Evolutionary conservation across 2,888 invertebrate species (phyloP).

Genomic region (Brachypalpus laphriformis): DNA sequence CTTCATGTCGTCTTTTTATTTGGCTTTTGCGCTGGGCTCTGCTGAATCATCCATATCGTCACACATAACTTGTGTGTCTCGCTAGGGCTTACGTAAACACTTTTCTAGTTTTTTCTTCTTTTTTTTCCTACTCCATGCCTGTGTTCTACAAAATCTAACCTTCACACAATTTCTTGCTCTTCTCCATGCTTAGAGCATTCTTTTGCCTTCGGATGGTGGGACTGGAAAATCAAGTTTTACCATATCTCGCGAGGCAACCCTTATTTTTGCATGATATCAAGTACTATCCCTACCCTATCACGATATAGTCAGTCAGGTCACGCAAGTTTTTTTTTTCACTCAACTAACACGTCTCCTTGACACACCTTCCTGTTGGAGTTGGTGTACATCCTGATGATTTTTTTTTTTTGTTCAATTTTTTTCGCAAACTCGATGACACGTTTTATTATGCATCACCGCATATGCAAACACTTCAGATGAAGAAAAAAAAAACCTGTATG

Average conservation of each 20-base stretch:
- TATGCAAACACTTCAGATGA: slow-evolving; percentile 56
- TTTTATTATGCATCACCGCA: slow-evolving; percentile 59
- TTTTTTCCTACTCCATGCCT: too few relatives aligned
- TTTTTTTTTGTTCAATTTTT: not conserved
- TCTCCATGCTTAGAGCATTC: not conserved
- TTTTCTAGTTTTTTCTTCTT: slow-evolving; percentile 50
- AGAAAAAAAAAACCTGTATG: slow-evolving; percentile 25
- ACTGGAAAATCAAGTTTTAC: slow-evolving; percentile 64
- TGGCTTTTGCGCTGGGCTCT: not conserved
- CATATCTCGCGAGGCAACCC: slow-evolving; percentile 53
- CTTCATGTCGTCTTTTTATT: slow-evolving; percentile 61
- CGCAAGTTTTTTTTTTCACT: slow-evolving; percentile 55
- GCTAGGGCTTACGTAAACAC: slow-evolving; percentile 62
- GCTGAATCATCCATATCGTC: slow-evolving; percentile 64
- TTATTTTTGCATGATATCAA: slow-evolving; percentile 36
- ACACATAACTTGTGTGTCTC: slow-evolving; percentile 18
- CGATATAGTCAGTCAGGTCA: slow-evolving; percentile 61
- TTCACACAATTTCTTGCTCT: slow-evolving; percentile 54
- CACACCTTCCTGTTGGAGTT: slow-evolving; percentile 54
- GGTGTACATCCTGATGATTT: slow-evolving; percentile 36
- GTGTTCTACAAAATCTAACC: slow-evolving; percentile 46
- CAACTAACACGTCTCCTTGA: slow-evolving; percentile 48
- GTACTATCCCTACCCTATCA: slow-evolving; percentile 16
- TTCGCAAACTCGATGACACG: slow-evolving; percentile 42
- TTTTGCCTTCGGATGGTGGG: not conserved